Evolutionary conservation across 1,140 invertebrate genomes (phyloP), one percentile per base, ranked within the genome.

Genomic region (Hesperophylax magnus): DNA sequence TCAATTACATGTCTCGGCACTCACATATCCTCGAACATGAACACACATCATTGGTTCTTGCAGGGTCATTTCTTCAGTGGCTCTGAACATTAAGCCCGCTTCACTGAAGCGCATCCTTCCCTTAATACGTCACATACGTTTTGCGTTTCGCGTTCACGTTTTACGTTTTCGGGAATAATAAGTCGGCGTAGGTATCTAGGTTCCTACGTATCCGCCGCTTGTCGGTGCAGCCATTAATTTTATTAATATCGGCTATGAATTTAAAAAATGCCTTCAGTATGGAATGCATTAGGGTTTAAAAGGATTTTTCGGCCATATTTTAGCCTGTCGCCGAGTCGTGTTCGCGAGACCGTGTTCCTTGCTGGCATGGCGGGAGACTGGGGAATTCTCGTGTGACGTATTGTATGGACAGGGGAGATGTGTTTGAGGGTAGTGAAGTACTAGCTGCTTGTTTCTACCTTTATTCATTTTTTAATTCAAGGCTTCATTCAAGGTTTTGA

Each of bases 241-340:
- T 82, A 82, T 82, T 82, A 82, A 82, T 82, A 82, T 82, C 72
- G 81, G 71, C 77, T 79, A 82, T 82, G 81, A 82, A 82, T 82
- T 82, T 82, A 82, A 82, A 82, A 82, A 79, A 82, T 82, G 81
- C 81, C 77, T 79, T 82, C 75, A 82, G 77, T 77, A 24, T 60
- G 34, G 77, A 78, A 82, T 82, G 81, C 81, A 82, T 82, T 82
- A 82, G 56, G 71, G 61, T 58, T 47, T 47, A 20, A 14, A 22
- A 63, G 34, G 34, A 47, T 54, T 78, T 78, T 78, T 47, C 34
- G 77, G 39, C 24, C 27, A 27, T 77, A 61, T 63, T 77, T 77
- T 24, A 53, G 22, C 39, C 58, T 63, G 58, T 77, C 58, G 56
- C 58, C 56, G 58, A 8, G 52, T 18, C 69, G 34, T 52, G 34